Conservation (phyloP, 2,113 vertebrate genomes). For the Forbesichthys papilliferus region DNA sequence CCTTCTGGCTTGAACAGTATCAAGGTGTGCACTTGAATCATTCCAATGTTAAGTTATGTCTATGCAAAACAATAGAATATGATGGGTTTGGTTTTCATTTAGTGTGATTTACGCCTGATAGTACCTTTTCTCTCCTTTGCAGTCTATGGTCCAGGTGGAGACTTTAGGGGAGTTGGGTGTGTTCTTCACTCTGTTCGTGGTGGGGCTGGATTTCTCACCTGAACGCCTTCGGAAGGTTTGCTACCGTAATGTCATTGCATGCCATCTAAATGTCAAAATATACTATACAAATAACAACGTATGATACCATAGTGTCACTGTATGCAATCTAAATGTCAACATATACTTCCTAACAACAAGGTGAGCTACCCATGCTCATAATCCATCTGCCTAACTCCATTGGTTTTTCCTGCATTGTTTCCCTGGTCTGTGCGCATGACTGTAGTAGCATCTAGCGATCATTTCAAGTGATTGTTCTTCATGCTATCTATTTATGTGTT, state of each 20-base stretch:
- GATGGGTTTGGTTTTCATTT: neutral
- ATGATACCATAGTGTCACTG: slow-evolving; percentile 16
- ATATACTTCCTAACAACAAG: too few species aligned
- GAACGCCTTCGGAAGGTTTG: slow-evolving; percentile 93
- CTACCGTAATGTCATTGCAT: neutral
- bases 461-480: too few species aligned
- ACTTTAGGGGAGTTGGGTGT: slow-evolving; percentile 95
- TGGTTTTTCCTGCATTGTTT: too few species aligned
- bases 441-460: neutral
- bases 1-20: slow-evolving; percentile 95
- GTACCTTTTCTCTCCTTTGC: slow-evolving; percentile 21
- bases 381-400: too few species aligned
- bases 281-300: slow-evolving; percentile 77
- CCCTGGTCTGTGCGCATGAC: neutral
- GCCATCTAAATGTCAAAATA: too few species aligned
- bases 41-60: too few species aligned
- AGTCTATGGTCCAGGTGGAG: slow-evolving; percentile 98
- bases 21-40: slow-evolving; percentile 77
- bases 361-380: too few species aligned
- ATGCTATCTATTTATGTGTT: too few species aligned
- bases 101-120: neutral
- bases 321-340: neutral
- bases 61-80: too few species aligned
- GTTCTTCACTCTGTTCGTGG: slow-evolving; percentile 98
- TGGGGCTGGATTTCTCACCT: slow-evolving; percentile 96